These are phyloP conservation scores for Pyrocoelia pectoralis DNA, from an alignment of 2,888 invertebrate species.

Conservation along the genomic window DNA sequence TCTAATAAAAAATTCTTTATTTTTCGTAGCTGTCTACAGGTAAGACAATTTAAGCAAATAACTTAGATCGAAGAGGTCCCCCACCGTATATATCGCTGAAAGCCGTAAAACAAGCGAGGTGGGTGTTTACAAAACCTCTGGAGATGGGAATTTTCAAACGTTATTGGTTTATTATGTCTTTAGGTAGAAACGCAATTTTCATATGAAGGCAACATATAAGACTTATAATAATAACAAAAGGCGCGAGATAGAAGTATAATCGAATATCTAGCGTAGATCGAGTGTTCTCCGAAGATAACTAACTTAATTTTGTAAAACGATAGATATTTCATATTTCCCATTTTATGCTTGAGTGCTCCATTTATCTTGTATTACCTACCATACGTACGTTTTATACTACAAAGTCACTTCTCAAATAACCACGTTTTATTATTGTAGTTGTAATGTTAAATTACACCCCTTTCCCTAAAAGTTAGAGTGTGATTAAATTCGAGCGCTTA, in stretches of 20 bases:
- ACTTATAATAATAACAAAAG: slow-evolving; percentile 42
- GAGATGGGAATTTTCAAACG: slow-evolving; percentile 31
- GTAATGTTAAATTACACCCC: too few relatives aligned
- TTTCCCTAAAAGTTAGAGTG: too few relatives aligned
- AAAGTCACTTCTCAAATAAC: background rate
- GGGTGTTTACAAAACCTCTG: slow-evolving; percentile 31
- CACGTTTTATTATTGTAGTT: too few relatives aligned
- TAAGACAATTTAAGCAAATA: slow-evolving; percentile 32
- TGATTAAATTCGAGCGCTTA: background rate
- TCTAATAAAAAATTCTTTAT: slow-evolving; percentile 28
- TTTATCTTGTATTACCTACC: slow-evolving; percentile 4
- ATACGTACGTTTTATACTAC: background rate
- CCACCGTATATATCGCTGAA: slow-evolving; percentile 32
- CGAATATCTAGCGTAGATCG: slow-evolving; percentile 37
- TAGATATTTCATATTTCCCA: slow-evolving; percentile 24
- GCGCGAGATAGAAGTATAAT: slow-evolving; percentile 38
- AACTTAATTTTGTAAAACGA: slow-evolving; percentile 30
- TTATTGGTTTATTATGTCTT: slow-evolving; percentile 37
- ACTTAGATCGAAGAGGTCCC: slow-evolving; percentile 23
- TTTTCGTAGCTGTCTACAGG: slow-evolving; percentile 25
- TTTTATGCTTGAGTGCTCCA: slow-evolving; percentile 12
- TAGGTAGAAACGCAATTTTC: slow-evolving; percentile 38
- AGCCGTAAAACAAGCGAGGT: slow-evolving; percentile 30
- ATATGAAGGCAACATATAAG: slow-evolving; percentile 41
- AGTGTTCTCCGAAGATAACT: slow-evolving; percentile 33